Evolutionary conservation across 2,113 vertebrate species (phyloP).

Genomic region (Sinocyclocheilus maitianheensis): DNA sequence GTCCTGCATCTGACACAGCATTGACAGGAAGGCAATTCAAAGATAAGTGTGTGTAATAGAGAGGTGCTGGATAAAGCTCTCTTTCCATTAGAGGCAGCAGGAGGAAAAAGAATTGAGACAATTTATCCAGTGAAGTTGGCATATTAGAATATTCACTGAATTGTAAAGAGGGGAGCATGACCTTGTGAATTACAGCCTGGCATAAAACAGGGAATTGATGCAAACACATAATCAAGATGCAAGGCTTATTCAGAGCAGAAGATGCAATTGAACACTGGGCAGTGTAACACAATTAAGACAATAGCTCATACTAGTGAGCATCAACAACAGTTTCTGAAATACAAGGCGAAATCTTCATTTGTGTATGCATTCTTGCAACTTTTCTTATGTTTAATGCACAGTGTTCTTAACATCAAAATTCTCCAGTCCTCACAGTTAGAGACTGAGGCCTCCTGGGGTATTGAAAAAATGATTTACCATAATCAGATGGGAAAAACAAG

Average conservation of each 20-base stretch:
- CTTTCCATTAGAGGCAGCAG: constrained; percentile 16
- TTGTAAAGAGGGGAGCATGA: constrained; percentile 18
- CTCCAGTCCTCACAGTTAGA: not conserved
- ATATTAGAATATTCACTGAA: constrained; percentile 33
- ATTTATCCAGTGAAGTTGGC: constrained; percentile 25
- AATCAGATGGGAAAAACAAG: constrained; percentile 25
- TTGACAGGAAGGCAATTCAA: constrained; percentile 38
- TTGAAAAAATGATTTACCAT: constrained; percentile 10
- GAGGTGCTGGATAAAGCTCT: constrained; percentile 4
- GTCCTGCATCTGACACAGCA: constrained; percentile 6
- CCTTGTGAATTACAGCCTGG: constrained; percentile 14
- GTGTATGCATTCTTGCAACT: not conserved
- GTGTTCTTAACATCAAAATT: not conserved
- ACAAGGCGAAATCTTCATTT: not conserved
- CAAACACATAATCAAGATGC: not conserved
- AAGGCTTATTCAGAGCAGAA: not conserved
- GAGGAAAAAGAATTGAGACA: constrained; percentile 8
- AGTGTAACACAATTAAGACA: not conserved
- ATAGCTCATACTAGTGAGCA: not conserved
- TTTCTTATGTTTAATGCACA: not conserved
- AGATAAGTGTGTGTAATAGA: constrained; percentile 41
- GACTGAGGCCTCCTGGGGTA: not conserved
- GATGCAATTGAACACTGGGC: not conserved
- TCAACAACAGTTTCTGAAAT: not conserved
- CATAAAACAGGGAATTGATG: constrained; percentile 8